Percentiles rank a stretch among this genome's conserved stretches.
Conservation (phyloP, 2,888 invertebrate species). For the Himalopsyche anomala region DNA sequence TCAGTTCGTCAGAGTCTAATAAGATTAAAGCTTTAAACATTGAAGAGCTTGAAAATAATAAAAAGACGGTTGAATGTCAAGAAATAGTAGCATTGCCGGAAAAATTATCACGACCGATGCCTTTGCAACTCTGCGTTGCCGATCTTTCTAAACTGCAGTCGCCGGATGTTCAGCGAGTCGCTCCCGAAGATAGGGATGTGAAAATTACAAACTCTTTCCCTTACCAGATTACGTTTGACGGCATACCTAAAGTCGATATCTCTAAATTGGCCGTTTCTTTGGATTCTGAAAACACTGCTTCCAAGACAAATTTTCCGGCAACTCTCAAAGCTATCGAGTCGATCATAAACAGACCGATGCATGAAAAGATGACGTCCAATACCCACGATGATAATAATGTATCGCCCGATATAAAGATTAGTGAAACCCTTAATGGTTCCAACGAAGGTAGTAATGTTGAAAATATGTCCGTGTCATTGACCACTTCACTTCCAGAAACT, state of each 20-base stretch:
- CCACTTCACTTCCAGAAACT: background rate
- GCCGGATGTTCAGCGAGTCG: background rate
- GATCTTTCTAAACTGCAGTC: constrained; percentile 5
- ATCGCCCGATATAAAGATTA: no score
- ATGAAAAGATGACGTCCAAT: background rate
- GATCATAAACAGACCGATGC: background rate
- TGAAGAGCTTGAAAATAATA: background rate
- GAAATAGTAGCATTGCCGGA: background rate
- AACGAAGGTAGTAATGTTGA: no score
- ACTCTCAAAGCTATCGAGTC: constrained; percentile 1
- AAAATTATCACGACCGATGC: background rate
- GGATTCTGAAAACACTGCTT: background rate
- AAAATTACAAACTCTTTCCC: background rate
- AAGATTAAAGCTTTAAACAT: background rate
- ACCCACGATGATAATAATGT: background rate
- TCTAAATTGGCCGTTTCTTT: background rate
- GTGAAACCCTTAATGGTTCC: no score
- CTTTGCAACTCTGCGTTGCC: background rate
- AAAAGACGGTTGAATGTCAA: background rate
- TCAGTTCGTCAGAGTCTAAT: background rate
- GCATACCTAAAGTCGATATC: background rate
- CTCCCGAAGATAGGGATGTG: background rate
- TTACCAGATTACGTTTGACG: background rate
- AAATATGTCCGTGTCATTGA: no score
- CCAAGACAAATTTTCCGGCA: background rate